Base-by-base conservation (phyloP, 2,888 invertebrate genomes). In the Bursaphelenchus okinawaensis region DNA sequence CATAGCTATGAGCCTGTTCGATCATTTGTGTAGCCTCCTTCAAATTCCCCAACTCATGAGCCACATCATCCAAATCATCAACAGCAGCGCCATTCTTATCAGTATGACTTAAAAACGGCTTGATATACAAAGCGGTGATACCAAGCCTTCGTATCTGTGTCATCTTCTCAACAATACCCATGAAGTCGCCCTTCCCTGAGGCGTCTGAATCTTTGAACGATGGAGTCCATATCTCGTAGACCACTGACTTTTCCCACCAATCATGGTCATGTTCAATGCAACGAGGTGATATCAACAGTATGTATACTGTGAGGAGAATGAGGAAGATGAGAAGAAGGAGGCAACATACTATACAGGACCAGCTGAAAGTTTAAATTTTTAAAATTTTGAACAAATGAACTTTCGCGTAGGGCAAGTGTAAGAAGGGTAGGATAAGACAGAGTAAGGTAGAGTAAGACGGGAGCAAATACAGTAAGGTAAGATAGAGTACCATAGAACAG, bases 171-270 rank as follows among this genome's bases (percentile, higher is more conserved):
- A 68, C 70, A n/a, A 78, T 54, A 26, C 92, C 92, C 83, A 87
- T 86, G 12, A 92, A 84, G 83, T 93, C 93, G 0, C 93, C 93
- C 22, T 89, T 86, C 20, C 92, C 93, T 83, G 92, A 90, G 0
- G 88, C 89, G 83, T 91, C 86, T 16, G 88, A 89, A 83, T 94
- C 93, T 82, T 88, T 89, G 83, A 91, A 93, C 0, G 92, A 91
- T 63, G 90, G 86, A 0, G 91, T 90, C 83, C 91, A 91, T 63
- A 92, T 89, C 84, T 78, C 74, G 64, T 80, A 80, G 29, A 78
- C 73, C 16, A 81, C 68, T 6, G 76, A 65, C 6, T 73, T 71
- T 63, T 76, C 74, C 77, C 78, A 80, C 80, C 80, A 80, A 19
- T 20, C 52, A 24, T 55, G 60, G 9, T 59, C 55, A 7, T 52